Conservation (phyloP, 1,140 invertebrate genomes). For the Ctenoplectra terminalis region DNA sequence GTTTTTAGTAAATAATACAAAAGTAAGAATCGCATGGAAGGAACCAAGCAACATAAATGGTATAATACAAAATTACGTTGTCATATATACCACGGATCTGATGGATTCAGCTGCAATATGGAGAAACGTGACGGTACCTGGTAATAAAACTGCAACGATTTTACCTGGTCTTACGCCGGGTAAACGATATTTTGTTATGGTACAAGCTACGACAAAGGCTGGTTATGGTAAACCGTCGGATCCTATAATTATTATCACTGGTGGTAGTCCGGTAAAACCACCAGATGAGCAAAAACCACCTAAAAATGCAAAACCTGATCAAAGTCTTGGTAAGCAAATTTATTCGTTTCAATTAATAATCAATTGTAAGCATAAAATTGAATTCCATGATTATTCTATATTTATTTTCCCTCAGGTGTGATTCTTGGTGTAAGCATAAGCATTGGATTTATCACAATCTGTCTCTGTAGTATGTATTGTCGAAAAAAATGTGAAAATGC, state of each 20-base stretch:
- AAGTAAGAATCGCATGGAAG: conserved; percentile 82
- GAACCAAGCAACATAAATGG: conserved; percentile 82
- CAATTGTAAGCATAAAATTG: background rate
- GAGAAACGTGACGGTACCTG: conserved; percentile 78
- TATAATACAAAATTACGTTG: conserved; percentile 80
- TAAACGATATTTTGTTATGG: conserved; percentile 83
- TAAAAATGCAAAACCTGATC: conserved; percentile 75
- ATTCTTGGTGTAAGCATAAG: conserved; percentile 80
- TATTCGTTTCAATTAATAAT: background rate
- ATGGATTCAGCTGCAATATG: conserved; percentile 74
- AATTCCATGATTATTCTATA: background rate
- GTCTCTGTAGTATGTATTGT: conserved; percentile 80
- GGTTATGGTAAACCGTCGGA: conserved; percentile 82
- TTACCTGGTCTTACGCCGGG: conserved; percentile 81
- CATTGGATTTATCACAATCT: conserved; percentile 77
- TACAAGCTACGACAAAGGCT: conserved; percentile 83
- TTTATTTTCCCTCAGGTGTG: conserved; percentile 64
- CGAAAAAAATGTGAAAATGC: conserved; percentile 77
- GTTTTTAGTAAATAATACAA: conserved; percentile 80
- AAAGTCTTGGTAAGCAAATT: conserved; percentile 78
- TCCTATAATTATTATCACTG: conserved; percentile 77
- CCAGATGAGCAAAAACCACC: conserved; percentile 74
- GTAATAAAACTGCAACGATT: conserved; percentile 76
- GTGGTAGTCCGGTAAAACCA: conserved; percentile 69
- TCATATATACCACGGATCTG: conserved; percentile 79